These are phyloP conservation scores for Anguilla japonica DNA, from an alignment of 2,113 vertebrate genomes.

Conservation along the genomic window DNA sequence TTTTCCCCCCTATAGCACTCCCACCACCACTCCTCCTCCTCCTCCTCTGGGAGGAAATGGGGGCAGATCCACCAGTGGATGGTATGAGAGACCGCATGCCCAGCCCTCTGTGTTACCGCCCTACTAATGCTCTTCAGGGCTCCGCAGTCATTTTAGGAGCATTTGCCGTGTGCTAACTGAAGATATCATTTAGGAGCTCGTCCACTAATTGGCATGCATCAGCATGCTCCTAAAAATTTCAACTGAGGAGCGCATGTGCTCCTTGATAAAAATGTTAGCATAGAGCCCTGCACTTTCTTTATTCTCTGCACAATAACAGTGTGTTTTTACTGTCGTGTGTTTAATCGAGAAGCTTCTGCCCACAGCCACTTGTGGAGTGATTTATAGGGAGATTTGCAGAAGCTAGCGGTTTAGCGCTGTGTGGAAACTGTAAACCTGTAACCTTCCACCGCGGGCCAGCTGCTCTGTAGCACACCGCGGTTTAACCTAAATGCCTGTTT, in stretches of 20 bases:
- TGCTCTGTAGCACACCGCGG: neutral
- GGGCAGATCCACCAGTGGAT: constrained; percentile 98
- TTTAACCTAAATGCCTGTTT: neutral
- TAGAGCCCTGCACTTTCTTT: too few species aligned
- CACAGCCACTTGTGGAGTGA: neutral
- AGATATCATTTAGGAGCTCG: too few species aligned
- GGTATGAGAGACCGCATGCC: constrained; percentile 77
- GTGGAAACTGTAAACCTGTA: neutral
- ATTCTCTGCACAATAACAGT: too few species aligned
- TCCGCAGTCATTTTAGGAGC: too few species aligned
- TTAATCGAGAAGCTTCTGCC: neutral
- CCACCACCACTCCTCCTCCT: constrained; percentile 67
- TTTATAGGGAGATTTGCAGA: neutral
- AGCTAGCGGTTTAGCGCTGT: neutral
- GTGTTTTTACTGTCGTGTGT: too few species aligned
- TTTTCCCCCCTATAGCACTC: constrained; percentile 70
- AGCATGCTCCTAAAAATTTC: too few species aligned
- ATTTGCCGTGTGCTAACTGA: too few species aligned
- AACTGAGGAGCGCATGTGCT: too few species aligned
- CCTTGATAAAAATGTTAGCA: too few species aligned
- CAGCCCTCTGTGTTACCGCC: neutral
- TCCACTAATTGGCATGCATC: too few species aligned
- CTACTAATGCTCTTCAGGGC: neutral
- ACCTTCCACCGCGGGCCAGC: neutral
- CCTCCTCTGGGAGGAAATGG: constrained; percentile 82